Evolutionary conservation across 2,888 invertebrate species (phyloP), one percentile per base, ranked within the genome.

Genomic region (Morpho achilles): DNA sequence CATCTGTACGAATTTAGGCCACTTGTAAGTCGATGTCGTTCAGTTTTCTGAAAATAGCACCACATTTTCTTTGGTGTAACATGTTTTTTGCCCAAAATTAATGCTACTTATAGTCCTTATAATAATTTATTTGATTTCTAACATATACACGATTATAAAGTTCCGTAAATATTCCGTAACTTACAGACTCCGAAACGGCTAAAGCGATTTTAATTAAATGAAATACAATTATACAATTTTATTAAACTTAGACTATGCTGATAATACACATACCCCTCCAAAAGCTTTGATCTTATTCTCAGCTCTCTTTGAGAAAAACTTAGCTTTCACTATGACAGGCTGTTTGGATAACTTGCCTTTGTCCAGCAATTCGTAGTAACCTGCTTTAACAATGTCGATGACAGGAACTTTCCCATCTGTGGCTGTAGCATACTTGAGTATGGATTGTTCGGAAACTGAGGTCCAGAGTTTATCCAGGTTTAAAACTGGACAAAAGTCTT

Each of bases 401-500:
- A 99, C 98, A 62, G 99, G 99, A 9, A 98, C 99, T 86, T 98
- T 98, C 69, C 94, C 95, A 62, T 95, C 95, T 53, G 94, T 92
- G 67, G 95, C 93, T 65, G 94, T 93, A 75, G 96, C 94, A 76
- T 97, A 96, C 78, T 96, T 95, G 55, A 94, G 91, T 74, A 97
- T 94, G 10, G 96, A 95, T 80, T 98, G 96, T 74, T 98, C 96
- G 47, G 97, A 96, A 56, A 99, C 98, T 51, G 99, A 93, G 3
- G 98, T 96, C 99, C 99, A 99, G 62, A 99, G 87, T 86, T 96
- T 98, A 86, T 99, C 99, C 73, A 99, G 87, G 87, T 99, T 99
- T 69, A 99, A 92, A 54, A 97, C 94, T 7, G 99, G 99, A 75
- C 97, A 96, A 94, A 95, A 98, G 79, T 95, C 95, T 74, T 96